Conservation (phyloP, 2,113 vertebrate species). For the Hypanus sabinus region DNA sequence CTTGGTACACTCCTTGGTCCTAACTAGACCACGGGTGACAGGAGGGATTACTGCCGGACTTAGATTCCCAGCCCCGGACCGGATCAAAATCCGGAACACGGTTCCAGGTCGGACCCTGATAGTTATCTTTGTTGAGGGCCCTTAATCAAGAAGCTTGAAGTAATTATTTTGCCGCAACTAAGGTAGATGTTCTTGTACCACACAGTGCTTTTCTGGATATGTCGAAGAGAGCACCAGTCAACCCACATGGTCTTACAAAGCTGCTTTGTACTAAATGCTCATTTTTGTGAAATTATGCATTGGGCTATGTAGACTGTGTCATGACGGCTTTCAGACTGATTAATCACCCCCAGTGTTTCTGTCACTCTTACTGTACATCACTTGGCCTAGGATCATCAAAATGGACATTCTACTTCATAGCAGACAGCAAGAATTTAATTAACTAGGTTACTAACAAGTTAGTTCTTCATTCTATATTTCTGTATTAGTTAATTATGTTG, state of each 20-base stretch:
- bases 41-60: too few species aligned
- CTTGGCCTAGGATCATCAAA: not conserved
- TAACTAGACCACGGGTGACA: too few species aligned
- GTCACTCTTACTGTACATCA: not conserved
- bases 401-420: not conserved
- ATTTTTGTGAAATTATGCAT: not conserved
- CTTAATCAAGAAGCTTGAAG: not conserved
- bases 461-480: conserved; percentile 7
- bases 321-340: not conserved
- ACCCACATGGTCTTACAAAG: not conserved
- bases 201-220: not conserved
- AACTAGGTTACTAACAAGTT: not conserved
- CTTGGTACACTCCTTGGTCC: too few species aligned
- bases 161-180: too few species aligned
- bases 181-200: not conserved
- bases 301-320: not conserved
- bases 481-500: not conserved
- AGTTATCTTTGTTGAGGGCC: too few species aligned
- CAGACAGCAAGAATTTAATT: not conserved
- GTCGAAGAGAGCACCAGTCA: not conserved
- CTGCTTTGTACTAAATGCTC: not conserved
- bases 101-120: too few species aligned
- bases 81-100: too few species aligned
- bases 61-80: too few species aligned
- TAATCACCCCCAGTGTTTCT: conserved; percentile 6